Evolutionary conservation across 1,140 invertebrate genomes (phyloP).

Genomic region (Bombus cullumanus): DNA sequence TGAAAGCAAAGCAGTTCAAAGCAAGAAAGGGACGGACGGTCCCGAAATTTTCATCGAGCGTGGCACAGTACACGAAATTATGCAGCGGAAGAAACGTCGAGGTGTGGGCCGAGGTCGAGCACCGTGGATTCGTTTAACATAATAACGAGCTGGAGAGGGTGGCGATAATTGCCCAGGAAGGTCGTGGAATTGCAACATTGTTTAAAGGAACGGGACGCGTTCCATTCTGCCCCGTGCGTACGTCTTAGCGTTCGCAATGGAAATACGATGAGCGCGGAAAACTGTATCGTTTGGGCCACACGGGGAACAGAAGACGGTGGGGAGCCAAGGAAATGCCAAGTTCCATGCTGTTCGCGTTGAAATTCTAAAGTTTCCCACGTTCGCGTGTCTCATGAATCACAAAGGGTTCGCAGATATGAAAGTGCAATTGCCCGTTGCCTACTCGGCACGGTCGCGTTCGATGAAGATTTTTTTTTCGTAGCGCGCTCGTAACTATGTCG

Average conservation of each 20-base stretch:
- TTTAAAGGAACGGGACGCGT: neutral
- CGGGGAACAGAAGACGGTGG: fast-evolving
- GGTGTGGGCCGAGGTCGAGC: no score
- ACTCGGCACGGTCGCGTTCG: slow-evolving; percentile 22
- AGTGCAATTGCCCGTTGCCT: slow-evolving; percentile 42
- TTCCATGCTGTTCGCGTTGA: slow-evolving; percentile 35
- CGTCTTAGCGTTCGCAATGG: neutral
- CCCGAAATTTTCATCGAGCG: no score
- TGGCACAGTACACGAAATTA: neutral
- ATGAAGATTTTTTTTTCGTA: slow-evolving; percentile 18
- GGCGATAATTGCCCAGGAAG: neutral
- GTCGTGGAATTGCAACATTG: neutral
- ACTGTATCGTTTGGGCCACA: neutral
- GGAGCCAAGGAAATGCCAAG: slow-evolving; percentile 10
- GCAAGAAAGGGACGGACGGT: neutral
- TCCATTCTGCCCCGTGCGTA: neutral
- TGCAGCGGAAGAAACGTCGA: neutral
- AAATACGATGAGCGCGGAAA: neutral
- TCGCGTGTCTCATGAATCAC: slow-evolving; percentile 45
- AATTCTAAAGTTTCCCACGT: slow-evolving; percentile 43
- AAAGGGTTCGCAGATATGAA: slow-evolving; percentile 49
- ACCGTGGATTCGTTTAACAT: neutral
- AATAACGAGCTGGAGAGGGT: neutral
- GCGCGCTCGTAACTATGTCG: neutral
- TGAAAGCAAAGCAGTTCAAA: neutral